These are phyloP conservation scores for Sebastes schlegelii DNA, from an alignment of 2,113 vertebrate genomes.

Conservation along the genomic window DNA sequence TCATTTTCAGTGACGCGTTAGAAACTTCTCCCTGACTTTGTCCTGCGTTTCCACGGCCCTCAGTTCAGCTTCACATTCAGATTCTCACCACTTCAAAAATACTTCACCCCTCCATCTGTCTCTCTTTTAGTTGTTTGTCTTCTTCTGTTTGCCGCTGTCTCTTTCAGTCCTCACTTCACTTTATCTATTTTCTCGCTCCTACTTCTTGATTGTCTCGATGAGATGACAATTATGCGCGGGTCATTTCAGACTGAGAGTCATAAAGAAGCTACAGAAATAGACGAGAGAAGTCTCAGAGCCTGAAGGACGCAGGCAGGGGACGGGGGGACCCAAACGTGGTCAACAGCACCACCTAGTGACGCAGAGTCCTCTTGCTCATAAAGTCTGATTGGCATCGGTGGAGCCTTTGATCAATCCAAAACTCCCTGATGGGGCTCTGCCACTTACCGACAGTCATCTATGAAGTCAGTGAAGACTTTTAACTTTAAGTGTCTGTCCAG, in stretches of 20 bases:
- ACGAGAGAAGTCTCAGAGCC: conserved; percentile 17
- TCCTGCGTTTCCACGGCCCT: background rate
- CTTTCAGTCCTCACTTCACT: conserved; percentile 22
- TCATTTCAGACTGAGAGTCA: conserved; percentile 37
- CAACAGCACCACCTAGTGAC: conserved; percentile 56
- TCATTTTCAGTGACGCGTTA: background rate
- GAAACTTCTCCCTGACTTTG: conserved; percentile 22
- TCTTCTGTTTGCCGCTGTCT: conserved; percentile 7
- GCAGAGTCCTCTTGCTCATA: background rate
- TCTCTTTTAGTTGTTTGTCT: conserved; percentile 1
- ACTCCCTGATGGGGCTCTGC: conserved; percentile 24
- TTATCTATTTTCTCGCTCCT: conserved; percentile 41
- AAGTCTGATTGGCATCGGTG: conserved; percentile 1
- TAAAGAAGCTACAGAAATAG: conserved; percentile 35
- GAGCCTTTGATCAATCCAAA: conserved; percentile 28
- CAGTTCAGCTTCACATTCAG: background rate
- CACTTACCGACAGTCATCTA: conserved; percentile 6
- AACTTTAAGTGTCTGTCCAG: background rate
- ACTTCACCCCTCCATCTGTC: conserved; percentile 7
- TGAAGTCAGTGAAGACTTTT: conserved; percentile 8
- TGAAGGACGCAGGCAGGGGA: conserved; percentile 18
- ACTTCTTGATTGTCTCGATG: conserved; percentile 49
- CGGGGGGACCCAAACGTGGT: conserved; percentile 39
- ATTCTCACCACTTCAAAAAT: conserved; percentile 6
- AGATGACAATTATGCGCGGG: conserved; percentile 32